Base-by-base conservation (phyloP, 2,113 vertebrate species). In the Empidonax alnorum region DNA sequence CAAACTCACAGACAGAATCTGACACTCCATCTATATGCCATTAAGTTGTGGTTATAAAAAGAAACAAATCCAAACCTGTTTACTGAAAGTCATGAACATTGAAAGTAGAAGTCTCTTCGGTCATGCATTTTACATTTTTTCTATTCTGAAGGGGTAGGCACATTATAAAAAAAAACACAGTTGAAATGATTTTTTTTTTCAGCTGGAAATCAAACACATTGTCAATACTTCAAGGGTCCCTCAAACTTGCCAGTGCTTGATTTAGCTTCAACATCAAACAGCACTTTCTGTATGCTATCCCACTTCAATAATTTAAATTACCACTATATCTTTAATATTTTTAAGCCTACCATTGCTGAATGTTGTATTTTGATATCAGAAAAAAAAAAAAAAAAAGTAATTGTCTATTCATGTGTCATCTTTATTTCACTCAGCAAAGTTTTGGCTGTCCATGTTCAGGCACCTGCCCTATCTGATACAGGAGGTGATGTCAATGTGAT, bases 171-270 rank as follows among this genome's bases (percentile, higher is more conserved):
- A 50, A 3, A 3, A 24, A 9, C 21, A 8, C 11, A 81, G n/a
- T 46, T 1, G 5, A 12, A 85, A 74, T 31, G 58, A 92, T 68
- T 88, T 82, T 68, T 88, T 82, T 30, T 88, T 94, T 86, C 47
- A 58, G 55, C 15, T 87, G 87, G 59, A 80, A 93, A 39, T 87
- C 72, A 93, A 91, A 90, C 37, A 47, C 23, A 35, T 28, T 63
- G 63, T 59, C 93, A 88, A 74, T 93, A 90, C 50, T 80, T 93
- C 55, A 86, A 89, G 69, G 55, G 73, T 63, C 79, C 75, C 82
- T 83, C 42, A 74, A 86, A 91, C 52, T 77, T 92, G 62, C 42
- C 72, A 74, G 33, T 33, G 31, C 52, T 86, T 73, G 59, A 71
- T 74, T 62, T 73, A 91, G 47, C 2, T 10, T 16, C 79, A 93